These are phyloP conservation scores for Oryzias melastigma DNA, from an alignment of 2,113 vertebrate species.

Conservation along the genomic window DNA sequence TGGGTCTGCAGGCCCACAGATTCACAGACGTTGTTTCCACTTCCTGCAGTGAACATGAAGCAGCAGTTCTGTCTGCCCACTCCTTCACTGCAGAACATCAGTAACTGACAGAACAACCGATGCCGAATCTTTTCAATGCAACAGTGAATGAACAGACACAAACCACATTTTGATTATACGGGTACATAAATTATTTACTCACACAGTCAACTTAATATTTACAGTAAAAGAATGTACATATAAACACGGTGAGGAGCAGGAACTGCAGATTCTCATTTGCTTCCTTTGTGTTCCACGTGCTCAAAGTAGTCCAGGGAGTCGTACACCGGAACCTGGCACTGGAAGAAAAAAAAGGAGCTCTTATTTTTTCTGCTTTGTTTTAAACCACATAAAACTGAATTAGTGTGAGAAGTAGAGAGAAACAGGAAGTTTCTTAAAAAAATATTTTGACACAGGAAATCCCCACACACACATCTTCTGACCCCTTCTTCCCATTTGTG, in stretches of 20 bases:
- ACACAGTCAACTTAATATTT: neutral
- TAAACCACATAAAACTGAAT: too few species aligned
- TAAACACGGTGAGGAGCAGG: fast-evolving
- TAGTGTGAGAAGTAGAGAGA: too few species aligned
- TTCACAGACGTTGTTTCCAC: constrained; percentile 39
- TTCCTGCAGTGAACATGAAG: constrained; percentile 51
- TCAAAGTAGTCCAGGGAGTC: constrained; percentile 64
- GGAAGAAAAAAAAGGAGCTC: constrained; percentile 13
- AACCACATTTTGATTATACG: too few species aligned
- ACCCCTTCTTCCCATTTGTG: too few species aligned
- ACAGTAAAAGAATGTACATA: neutral
- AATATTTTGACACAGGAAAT: too few species aligned
- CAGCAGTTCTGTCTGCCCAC: constrained; percentile 9
- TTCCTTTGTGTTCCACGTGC: constrained; percentile 24
- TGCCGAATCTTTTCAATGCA: neutral
- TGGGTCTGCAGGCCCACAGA: too few species aligned
- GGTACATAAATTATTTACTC: too few species aligned
- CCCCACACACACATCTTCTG: too few species aligned
- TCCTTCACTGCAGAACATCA: neutral
- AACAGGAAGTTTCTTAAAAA: too few species aligned
- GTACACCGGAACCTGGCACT: constrained; percentile 61
- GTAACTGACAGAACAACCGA: neutral
- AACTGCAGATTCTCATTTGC: constrained; percentile 4
- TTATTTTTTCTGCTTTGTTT: too few species aligned
- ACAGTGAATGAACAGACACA: too few species aligned